These are phyloP conservation scores for Platycercus adscitus DNA, from an alignment of 2,113 vertebrate genomes.

Conservation along the genomic window DNA sequence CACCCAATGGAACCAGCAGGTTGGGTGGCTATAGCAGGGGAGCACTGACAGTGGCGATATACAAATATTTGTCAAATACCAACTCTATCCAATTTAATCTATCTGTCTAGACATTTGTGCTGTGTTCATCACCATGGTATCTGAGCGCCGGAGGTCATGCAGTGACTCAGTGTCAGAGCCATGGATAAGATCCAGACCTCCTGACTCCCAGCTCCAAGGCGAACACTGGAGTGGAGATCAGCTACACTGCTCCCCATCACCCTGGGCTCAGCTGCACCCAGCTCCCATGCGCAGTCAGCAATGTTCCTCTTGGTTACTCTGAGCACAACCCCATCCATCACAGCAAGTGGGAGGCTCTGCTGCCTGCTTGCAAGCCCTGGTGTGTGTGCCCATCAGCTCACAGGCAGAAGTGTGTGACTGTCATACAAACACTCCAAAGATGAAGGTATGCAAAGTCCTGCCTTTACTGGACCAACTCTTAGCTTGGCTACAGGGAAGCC, in stretches of 20 bases:
- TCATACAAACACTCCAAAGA: neutral
- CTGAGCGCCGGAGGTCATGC: conserved; percentile 13
- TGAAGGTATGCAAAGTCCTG: neutral
- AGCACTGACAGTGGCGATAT: neutral
- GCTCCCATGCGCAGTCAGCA: neutral
- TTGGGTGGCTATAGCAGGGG: neutral
- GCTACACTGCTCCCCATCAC: neutral
- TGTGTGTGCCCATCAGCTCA: neutral
- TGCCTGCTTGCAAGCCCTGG: neutral
- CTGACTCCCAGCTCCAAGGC: neutral
- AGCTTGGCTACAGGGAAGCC: neutral
- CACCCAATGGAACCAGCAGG: neutral
- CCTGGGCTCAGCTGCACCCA: neutral
- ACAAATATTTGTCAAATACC: conserved; percentile 7
- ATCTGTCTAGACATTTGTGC: conserved; percentile 59
- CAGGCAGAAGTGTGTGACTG: accelerated
- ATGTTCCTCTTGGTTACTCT: neutral
- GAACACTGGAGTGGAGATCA: neutral
- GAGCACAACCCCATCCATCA: neutral
- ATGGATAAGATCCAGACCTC: conserved; percentile 29
- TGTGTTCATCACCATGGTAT: conserved; percentile 53
- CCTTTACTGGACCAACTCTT: neutral
- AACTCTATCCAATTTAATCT: neutral
- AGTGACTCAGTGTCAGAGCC: conserved; percentile 59
- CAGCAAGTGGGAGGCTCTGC: neutral